Percentiles rank a stretch among this genome's conserved stretches.
Conservation (phyloP, 2,113 vertebrate species). For the Mobula birostris region DNA sequence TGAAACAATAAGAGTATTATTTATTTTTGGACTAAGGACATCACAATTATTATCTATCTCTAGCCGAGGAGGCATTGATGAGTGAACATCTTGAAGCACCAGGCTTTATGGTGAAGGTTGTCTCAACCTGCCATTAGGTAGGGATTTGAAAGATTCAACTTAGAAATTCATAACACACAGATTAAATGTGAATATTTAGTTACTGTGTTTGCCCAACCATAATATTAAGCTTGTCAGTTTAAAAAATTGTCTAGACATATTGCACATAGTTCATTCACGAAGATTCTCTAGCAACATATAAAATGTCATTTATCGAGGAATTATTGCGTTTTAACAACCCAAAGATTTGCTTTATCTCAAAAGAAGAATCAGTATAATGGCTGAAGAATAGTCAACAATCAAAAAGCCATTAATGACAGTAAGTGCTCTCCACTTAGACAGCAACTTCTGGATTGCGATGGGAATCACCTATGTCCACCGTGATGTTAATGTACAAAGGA, state of each 20-base stretch:
- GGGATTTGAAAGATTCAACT: background rate
- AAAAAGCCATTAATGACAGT: background rate
- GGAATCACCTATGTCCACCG: slow-evolving; percentile 70
- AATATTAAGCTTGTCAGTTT: background rate
- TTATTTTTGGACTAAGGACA: background rate
- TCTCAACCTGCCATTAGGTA: background rate
- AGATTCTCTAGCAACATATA: background rate
- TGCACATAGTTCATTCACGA: background rate
- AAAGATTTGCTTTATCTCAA: background rate
- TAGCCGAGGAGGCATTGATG: background rate
- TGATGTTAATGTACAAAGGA: slow-evolving; percentile 80
- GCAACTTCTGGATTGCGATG: slow-evolving; percentile 8
- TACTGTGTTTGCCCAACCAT: background rate
- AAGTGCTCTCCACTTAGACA: background rate
- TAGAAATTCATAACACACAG: background rate
- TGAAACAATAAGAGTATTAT: background rate
- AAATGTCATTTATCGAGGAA: background rate
- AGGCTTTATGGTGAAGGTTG: background rate
- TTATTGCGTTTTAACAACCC: background rate
- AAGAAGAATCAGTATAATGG: background rate
- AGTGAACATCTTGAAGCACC: background rate
- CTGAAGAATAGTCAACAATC: background rate
- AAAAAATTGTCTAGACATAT: background rate
- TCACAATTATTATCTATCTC: background rate
- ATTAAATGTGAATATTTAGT: background rate